Evolutionary conservation across 1,140 invertebrate species (phyloP), one percentile per base, ranked within the genome.

Genomic region (Octopus sinensis): DNA sequence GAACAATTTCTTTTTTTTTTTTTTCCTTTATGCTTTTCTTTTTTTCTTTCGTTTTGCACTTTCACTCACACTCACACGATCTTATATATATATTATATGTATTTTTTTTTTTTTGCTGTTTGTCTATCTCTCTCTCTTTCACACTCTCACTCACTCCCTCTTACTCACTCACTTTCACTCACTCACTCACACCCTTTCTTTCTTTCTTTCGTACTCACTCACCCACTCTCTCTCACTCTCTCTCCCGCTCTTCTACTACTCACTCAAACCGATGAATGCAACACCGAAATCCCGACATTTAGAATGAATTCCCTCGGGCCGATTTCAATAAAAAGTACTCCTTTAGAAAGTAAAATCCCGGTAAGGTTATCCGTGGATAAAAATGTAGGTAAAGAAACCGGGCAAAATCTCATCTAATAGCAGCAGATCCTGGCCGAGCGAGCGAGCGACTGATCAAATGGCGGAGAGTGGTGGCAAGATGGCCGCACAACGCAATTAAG

Each of bases 391-490:
- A 43, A 43, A 43, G 30, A 43, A 43, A 43, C 30, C 30, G 30
- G 30, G 30, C 30, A 43, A 43, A 43, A 43, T 43, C 30, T 43
- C 30, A 81, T 78, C 30, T 43, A 43, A 43, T 43, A 43, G 30
- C 30, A 43, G 30, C 30, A 43, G 30, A 43, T 43, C 30, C 30
- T 43, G 30, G 68, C 30, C 7, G 68, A n/a, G 68, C 13, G 68
- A n/a, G 68, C 30, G 68, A 73, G 68, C 86, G 83, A 84, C 84
- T 83, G 85, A 86, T 89, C 85, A 86, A 89, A 89, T 88, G 88
- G 88, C 88, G 88, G 88, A 88, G 83, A 86, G 13, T 43, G 30
- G 30, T 43, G 30, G 30, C 30, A 43, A 43, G 30, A 43, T 43
- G 30, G 86, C 87, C 88, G 86, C 84, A 87, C 84, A 82, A 87